These are phyloP conservation scores for Siderastrea radians DNA, from an alignment of 92 coral and sea anemone genomes.

Conservation along the genomic window DNA sequence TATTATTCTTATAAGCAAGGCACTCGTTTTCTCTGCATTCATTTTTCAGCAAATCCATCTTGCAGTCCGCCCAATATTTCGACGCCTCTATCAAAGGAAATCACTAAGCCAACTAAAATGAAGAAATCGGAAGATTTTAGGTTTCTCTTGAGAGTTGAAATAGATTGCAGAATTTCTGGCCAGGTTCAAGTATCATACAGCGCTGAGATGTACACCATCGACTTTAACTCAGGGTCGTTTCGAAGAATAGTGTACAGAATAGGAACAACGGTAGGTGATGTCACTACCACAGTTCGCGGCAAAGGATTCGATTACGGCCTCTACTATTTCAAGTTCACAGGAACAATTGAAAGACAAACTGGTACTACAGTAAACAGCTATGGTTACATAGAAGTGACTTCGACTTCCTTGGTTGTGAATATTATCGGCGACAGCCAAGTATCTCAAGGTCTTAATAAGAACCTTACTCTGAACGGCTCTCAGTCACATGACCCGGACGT, in stretches of 20 bases:
- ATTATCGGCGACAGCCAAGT: slow-evolving; percentile 54
- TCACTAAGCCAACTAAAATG: slow-evolving; percentile 51
- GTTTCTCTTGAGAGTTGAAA: slow-evolving; percentile 13
- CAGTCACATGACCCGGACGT: slow-evolving; percentile 81
- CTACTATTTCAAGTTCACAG: slow-evolving; percentile 70
- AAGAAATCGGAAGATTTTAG: slow-evolving; percentile 44
- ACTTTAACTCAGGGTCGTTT: slow-evolving; percentile 40
- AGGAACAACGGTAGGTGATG: slow-evolving; percentile 14
- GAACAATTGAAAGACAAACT: slow-evolving; percentile 38
- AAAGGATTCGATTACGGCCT: slow-evolving; percentile 58
- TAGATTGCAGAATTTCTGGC: slow-evolving; percentile 36
- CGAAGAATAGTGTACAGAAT: not conserved
- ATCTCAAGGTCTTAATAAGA: slow-evolving; percentile 68
- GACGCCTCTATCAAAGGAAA: slow-evolving; percentile 58
- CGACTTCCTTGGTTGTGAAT: slow-evolving; percentile 66
- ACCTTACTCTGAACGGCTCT: slow-evolving; percentile 65
- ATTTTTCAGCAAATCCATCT: slow-evolving; percentile 55
- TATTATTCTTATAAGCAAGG: not conserved
- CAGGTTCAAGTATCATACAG: slow-evolving; percentile 3
- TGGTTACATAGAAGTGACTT: slow-evolving; percentile 75
- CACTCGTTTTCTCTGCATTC: not conserved
- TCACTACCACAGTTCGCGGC: slow-evolving; percentile 52
- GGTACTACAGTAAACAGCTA: slow-evolving; percentile 55
- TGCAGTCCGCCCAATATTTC: slow-evolving; percentile 81
- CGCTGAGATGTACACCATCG: slow-evolving; percentile 48